These are phyloP conservation scores for Zootoca vivipara DNA, from an alignment of 2,113 vertebrate species.

Conservation along the genomic window DNA sequence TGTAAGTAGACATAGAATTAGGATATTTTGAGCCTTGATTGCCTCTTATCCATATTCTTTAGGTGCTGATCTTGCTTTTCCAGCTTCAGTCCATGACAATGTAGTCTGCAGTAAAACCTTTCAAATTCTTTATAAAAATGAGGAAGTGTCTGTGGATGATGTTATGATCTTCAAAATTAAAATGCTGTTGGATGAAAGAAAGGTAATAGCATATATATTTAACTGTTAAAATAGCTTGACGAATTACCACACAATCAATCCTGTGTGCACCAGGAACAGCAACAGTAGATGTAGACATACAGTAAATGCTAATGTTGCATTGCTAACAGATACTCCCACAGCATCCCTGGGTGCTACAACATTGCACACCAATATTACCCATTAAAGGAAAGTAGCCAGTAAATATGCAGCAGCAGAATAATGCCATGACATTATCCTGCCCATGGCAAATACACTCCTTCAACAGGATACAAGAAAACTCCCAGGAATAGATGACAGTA, in stretches of 20 bases:
- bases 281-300: background rate
- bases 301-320: background rate
- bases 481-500: background rate
- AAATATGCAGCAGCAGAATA: background rate
- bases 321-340: background rate
- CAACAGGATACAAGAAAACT: background rate
- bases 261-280: background rate
- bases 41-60: slow-evolving; percentile 47
- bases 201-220: slow-evolving; percentile 77
- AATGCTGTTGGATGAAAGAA: slow-evolving; percentile 96
- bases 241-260: background rate
- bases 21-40: background rate
- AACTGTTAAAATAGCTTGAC: slow-evolving; percentile 35
- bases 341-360: background rate
- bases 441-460: background rate
- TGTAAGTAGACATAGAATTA: background rate
- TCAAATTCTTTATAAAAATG: slow-evolving; percentile 99
- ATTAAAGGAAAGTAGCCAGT: background rate
- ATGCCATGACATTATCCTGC: background rate
- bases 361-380: background rate
- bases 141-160: slow-evolving; percentile 94
- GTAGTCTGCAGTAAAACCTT: slow-evolving; percentile 96
- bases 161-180: slow-evolving; percentile 97
- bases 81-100: slow-evolving; percentile 91
- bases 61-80: slow-evolving; percentile 93